Conservation (phyloP, 2,113 vertebrate species). For the Suncus etruscus region DNA sequence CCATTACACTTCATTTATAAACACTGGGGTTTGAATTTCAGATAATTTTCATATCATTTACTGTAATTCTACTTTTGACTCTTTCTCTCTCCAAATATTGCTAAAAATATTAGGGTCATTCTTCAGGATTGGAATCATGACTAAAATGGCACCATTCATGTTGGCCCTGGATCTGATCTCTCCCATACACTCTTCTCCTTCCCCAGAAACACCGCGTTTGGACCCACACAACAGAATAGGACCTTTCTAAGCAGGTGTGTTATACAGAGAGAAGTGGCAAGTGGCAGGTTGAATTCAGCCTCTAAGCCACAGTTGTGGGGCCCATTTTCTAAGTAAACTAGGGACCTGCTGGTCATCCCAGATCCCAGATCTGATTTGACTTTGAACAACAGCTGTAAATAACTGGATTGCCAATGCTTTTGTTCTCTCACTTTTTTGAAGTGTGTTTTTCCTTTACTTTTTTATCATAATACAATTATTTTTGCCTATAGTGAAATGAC, state of each 20-base stretch:
- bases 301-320: neutral
- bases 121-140: too few relatives aligned
- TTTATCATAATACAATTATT: slow-evolving; percentile 26
- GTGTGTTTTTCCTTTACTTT: neutral
- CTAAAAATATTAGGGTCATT: neutral
- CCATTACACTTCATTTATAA: neutral
- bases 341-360: neutral
- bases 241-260: too few relatives aligned
- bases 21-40: slow-evolving; percentile 44
- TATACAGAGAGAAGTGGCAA: too few relatives aligned
- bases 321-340: slow-evolving; percentile 33
- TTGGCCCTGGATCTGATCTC: too few relatives aligned
- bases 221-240: too few relatives aligned
- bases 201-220: too few relatives aligned
- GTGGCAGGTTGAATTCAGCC: neutral
- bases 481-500: neutral
- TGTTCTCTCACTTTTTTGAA: slow-evolving; percentile 40
- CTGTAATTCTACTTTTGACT: slow-evolving; percentile 11
- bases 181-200: too few relatives aligned
- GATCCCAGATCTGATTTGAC: neutral
- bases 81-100: neutral
- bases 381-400: slow-evolving; percentile 39
- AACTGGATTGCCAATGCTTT: slow-evolving; percentile 9
- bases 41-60: slow-evolving; percentile 31
- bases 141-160: too few relatives aligned